Evolutionary conservation across 2,797 vertebrate species (phyloP).

Genomic region (Myripristis murdjan): DNA sequence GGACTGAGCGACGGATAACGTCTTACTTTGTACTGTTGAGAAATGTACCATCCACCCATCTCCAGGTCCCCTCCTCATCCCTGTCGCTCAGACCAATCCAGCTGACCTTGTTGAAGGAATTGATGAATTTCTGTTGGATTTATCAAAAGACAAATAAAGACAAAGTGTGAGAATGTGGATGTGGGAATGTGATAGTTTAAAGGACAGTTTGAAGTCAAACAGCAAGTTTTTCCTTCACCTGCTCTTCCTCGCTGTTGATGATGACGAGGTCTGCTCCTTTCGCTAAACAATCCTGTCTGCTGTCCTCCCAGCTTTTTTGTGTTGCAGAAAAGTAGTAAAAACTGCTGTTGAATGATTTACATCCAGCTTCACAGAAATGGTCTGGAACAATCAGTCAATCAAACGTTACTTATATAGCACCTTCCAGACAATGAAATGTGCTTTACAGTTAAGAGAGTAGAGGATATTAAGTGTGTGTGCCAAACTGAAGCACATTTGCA

Average conservation of each 20-base stretch:
- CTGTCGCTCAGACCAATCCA: slow-evolving; percentile 33
- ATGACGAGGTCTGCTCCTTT: slow-evolving; percentile 20
- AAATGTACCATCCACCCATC: slow-evolving; percentile 22
- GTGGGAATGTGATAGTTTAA: no score
- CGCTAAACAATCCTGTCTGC: slow-evolving; percentile 22
- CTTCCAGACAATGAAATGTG: no score
- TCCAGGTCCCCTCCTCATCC: slow-evolving; percentile 23
- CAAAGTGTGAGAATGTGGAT: no score
- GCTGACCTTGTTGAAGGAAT: background rate
- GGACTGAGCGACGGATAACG: background rate
- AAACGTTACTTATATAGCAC: no score
- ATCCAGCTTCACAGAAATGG: slow-evolving; percentile 19
- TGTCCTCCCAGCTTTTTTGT: background rate
- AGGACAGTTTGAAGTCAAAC: background rate
- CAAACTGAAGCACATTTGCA: no score
- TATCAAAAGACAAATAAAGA: no score
- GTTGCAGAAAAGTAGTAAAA: slow-evolving; percentile 27
- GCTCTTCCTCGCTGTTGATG: slow-evolving; percentile 21
- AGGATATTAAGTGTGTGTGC: no score
- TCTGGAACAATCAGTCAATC: background rate
- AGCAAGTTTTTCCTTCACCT: slow-evolving; percentile 17
- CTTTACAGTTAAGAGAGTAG: no score
- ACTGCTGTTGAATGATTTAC: background rate
- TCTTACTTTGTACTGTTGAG: slow-evolving; percentile 15
- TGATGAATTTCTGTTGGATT: slow-evolving; percentile 16